Percentiles rank a stretch among this genome's conserved stretches.
Conservation (phyloP, 2,888 invertebrate species). For the Acanthoscelides obtectus region DNA sequence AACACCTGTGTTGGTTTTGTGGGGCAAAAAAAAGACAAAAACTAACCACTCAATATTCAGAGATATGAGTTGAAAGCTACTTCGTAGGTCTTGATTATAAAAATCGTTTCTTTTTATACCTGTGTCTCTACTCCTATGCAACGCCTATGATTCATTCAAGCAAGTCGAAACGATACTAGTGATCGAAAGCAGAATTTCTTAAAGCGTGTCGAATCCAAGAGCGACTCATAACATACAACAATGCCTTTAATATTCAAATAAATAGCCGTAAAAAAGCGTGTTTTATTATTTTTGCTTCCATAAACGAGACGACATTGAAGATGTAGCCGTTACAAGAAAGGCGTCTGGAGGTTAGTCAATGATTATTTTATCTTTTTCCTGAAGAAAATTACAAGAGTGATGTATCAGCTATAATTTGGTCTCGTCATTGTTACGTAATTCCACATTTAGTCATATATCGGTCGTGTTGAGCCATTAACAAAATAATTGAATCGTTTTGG, state of each 20-base stretch:
- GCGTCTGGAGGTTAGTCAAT: background rate
- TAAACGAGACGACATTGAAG: background rate
- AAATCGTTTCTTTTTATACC: background rate
- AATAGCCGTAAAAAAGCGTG: background rate
- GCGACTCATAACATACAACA: background rate
- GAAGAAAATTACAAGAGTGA: background rate
- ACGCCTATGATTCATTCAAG: background rate
- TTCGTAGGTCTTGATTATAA: too few relatives aligned
- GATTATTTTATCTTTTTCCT: background rate
- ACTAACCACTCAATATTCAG: too few relatives aligned
- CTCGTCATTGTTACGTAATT: too few relatives aligned
- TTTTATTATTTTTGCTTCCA: background rate
- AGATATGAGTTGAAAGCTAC: too few relatives aligned
- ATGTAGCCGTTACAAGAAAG: background rate
- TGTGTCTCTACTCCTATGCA: background rate
- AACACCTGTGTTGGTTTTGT: too few relatives aligned
- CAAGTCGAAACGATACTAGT: background rate
- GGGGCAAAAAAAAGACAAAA: too few relatives aligned
- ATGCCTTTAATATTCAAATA: background rate
- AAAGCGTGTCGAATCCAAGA: background rate
- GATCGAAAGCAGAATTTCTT: background rate
- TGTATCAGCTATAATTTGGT: too few relatives aligned
- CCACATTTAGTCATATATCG: too few relatives aligned
- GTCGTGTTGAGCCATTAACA: too few relatives aligned
- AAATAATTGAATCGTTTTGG: too few relatives aligned